A percentile compares a stretch with the other conserved stretches of the same genome.
Evolutionary conservation across 2,888 invertebrate species (phyloP).

Genomic region (Antheraea assamensis): DNA sequence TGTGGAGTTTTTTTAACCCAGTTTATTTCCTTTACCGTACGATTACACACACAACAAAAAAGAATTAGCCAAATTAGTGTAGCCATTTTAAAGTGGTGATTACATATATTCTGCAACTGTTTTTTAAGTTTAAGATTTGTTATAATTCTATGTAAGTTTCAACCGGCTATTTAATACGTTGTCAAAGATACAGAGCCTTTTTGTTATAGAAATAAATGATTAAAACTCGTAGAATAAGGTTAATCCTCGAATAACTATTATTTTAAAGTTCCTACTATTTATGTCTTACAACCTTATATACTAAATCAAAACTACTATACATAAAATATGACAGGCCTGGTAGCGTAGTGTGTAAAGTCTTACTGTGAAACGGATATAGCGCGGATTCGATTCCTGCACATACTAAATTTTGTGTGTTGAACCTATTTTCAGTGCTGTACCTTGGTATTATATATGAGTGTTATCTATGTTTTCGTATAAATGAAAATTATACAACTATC

Average conservation of each 20-base stretch:
- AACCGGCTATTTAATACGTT: neutral
- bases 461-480: constrained; percentile 8
- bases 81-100: no score
- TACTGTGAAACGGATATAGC: no score
- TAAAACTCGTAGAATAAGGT: neutral
- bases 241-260: neutral
- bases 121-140: no score
- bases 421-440: neutral
- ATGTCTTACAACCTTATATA: neutral
- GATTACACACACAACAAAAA: no score
- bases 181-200: neutral
- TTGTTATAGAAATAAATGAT: neutral
- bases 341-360: no score
- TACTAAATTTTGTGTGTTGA: no score
- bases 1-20: no score
- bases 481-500: constrained; percentile 31
- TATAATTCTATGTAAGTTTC: neutral
- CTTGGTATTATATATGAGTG: no score
- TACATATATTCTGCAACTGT: no score
- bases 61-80: no score
- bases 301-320: neutral
- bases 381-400: no score
- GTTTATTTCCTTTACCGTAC: no score
- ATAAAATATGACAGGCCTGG: neutral
- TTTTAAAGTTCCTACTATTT: neutral